phyloP scores from a whole-genome alignment of 2,888 invertebrate genomes.

The Baccha elongata region DNA sequence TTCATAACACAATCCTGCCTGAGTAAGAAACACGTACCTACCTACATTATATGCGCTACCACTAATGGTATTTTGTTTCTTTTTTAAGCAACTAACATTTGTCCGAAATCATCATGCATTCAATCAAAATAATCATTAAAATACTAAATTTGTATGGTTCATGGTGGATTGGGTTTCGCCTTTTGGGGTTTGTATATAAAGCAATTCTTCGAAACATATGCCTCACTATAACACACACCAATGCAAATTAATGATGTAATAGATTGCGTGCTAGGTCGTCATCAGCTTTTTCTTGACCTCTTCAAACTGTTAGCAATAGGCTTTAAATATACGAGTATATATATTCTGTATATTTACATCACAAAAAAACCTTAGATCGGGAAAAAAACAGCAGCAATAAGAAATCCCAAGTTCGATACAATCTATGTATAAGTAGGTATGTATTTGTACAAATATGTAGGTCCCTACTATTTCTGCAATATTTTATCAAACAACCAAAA shows the following conservation, averaged over 20 bases:
- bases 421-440: neutral
- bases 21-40: neutral
- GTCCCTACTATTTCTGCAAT: too few relatives aligned
- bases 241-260: conserved; percentile 69
- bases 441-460: neutral
- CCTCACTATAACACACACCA: conserved; percentile 1
- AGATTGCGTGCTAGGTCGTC: conserved; percentile 68
- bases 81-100: conserved; percentile 30
- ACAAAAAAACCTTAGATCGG: neutral
- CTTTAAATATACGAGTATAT: conserved; percentile 20
- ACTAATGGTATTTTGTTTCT: conserved; percentile 23
- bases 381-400: too few relatives aligned
- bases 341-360: too few relatives aligned
- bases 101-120: conserved; percentile 51
- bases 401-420: too few relatives aligned
- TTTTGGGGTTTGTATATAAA: neutral
- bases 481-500: too few relatives aligned
- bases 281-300: conserved; percentile 64
- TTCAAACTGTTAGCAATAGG: conserved; percentile 48
- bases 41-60: too few relatives aligned
- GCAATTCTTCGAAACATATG: conserved; percentile 19
- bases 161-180: neutral
- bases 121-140: conserved; percentile 57
- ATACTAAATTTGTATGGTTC: neutral
- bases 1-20: neutral